phyloP scores from a whole-genome alignment of 2,888 invertebrate genomes.

The Clusia tigrina region DNA sequence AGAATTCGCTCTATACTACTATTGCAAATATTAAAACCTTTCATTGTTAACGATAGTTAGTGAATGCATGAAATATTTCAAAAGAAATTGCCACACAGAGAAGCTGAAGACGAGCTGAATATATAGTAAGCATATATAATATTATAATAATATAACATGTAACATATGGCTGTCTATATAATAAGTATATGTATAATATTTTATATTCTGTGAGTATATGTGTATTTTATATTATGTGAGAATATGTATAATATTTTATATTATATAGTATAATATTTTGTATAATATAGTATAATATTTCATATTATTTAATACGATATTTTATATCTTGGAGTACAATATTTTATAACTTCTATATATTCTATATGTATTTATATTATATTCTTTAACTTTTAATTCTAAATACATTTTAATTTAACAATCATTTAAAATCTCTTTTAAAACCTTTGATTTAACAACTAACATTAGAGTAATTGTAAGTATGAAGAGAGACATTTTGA shows the following conservation, averaged over 20 bases:
- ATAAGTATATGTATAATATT: conserved; percentile 10
- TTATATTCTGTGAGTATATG: too few species aligned
- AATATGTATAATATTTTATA: too few species aligned
- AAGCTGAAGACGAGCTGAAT: neutral
- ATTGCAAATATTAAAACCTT: neutral
- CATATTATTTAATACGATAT: too few species aligned
- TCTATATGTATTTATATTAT: neutral
- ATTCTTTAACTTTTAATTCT: neutral
- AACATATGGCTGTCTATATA: neutral
- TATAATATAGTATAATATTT: too few species aligned
- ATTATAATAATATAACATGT: neutral
- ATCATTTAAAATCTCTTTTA: neutral
- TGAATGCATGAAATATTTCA: neutral
- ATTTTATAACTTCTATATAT: neutral
- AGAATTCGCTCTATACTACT: too few species aligned
- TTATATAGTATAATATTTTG: neutral
- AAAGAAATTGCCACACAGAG: neutral
- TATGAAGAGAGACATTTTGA: too few species aligned
- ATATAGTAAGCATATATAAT: neutral
- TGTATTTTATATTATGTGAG: too few species aligned
- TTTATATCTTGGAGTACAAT: too few species aligned
- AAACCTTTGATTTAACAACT: conserved; percentile 1
- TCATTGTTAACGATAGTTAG: neutral
- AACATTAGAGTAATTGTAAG: too few species aligned
- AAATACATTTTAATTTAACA: neutral